phyloP scores from a whole-genome alignment of 1,140 invertebrate species.

The Sipha flava region DNA sequence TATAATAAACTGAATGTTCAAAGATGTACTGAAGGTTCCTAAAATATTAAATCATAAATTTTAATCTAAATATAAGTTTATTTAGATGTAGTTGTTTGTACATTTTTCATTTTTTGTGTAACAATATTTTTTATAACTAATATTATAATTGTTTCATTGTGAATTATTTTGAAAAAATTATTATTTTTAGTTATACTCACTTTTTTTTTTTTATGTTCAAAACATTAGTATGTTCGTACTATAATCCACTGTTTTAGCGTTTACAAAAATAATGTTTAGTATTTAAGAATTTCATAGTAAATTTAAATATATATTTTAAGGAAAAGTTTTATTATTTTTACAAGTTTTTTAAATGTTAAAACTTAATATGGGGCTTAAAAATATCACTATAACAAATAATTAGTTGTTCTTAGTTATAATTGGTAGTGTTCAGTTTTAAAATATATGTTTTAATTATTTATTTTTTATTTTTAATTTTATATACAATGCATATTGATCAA shows the following conservation, averaged over 20 bases:
- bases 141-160: neutral
- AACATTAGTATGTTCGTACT: neutral
- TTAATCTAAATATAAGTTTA: neutral
- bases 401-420: neutral
- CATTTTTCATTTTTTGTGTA: neutral
- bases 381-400: no score
- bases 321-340: no score
- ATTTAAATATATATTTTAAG: no score
- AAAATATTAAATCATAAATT: neutral
- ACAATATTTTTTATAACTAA: neutral
- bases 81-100: neutral
- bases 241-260: neutral
- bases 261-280: neutral
- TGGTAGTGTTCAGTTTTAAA: neutral
- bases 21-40: neutral
- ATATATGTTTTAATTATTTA: no score
- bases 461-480: neutral
- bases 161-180: neutral
- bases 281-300: no score
- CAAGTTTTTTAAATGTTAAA: no score
- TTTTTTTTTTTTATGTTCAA: neutral
- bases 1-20: conserved; percentile 37
- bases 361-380: no score
- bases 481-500: neutral
- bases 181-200: neutral